Conservation (phyloP, 2,888 invertebrate species). For the Amphiduros pacificus region DNA sequence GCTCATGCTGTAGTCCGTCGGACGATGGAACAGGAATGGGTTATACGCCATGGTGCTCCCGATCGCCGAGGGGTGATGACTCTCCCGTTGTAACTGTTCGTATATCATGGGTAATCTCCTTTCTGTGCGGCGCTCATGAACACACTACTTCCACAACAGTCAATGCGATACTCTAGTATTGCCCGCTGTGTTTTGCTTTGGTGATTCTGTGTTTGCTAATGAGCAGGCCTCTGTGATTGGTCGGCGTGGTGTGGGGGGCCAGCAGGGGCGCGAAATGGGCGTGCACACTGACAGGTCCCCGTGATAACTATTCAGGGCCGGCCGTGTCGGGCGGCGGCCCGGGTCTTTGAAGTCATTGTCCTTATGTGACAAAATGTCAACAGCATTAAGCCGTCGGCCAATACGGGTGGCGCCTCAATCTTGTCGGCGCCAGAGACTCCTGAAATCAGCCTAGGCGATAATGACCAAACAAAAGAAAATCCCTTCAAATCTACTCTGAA, state of each 20-base stretch:
- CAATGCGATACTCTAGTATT: too few relatives aligned
- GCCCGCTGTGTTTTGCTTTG: too few relatives aligned
- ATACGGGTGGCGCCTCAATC: slow-evolving; percentile 9
- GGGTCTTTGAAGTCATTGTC: background rate
- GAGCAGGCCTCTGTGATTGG: slow-evolving; percentile 12
- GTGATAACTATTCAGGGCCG: background rate
- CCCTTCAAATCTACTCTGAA: too few relatives aligned
- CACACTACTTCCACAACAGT: too few relatives aligned
- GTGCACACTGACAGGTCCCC: slow-evolving; percentile 8
- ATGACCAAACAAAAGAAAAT: too few relatives aligned
- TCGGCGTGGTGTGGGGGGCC: background rate
- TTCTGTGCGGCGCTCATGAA: too few relatives aligned
- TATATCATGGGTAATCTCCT: slow-evolving; percentile 17
- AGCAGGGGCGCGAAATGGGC: slow-evolving; percentile 16
- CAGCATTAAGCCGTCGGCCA: background rate
- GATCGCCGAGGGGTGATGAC: slow-evolving; percentile 22
- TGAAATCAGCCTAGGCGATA: too few relatives aligned
- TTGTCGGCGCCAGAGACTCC: too few relatives aligned
- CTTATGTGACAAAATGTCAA: slow-evolving; percentile 10
- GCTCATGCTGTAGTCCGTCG: slow-evolving; percentile 22
- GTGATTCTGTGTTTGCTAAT: too few relatives aligned
- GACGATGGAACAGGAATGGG: slow-evolving; percentile 19
- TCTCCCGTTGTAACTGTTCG: slow-evolving; percentile 13
- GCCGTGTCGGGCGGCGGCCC: slow-evolving; percentile 1
- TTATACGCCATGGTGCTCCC: slow-evolving; percentile 14